phyloP scores from a whole-genome alignment of 1,140 invertebrate genomes.

The Pachypsylla venusta region DNA sequence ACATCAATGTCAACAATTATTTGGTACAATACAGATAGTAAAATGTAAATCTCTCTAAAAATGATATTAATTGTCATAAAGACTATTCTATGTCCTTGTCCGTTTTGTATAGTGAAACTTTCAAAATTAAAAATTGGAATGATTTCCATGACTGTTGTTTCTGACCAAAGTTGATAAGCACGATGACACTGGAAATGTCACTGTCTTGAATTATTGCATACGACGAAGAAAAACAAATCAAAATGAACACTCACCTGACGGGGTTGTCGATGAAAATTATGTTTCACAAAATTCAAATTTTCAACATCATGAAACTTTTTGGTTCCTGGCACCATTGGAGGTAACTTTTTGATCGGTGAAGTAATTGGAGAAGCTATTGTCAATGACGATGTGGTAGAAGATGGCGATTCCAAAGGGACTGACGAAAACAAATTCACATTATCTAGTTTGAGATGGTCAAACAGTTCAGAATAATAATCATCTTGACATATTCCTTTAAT shows the following conservation, averaged over 20 bases:
- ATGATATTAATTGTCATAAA: too few relatives aligned
- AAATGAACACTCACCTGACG: slow-evolving; percentile 5
- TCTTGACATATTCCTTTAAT: background rate
- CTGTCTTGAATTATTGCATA: too few relatives aligned
- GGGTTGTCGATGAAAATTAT: slow-evolving; percentile 1
- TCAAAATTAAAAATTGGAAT: too few relatives aligned
- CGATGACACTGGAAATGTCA: too few relatives aligned
- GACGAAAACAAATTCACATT: background rate
- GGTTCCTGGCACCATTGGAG: slow-evolving; percentile 3
- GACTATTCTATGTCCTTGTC: too few relatives aligned
- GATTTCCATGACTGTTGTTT: too few relatives aligned
- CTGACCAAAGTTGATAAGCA: too few relatives aligned
- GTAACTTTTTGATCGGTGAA: background rate
- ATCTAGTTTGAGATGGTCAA: background rate
- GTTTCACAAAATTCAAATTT: background rate
- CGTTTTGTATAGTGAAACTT: too few relatives aligned
- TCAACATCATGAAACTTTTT: slow-evolving; percentile 4
- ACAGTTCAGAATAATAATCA: slow-evolving; percentile 6
- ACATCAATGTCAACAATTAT: too few relatives aligned
- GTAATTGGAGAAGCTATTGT: background rate
- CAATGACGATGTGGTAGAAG: background rate
- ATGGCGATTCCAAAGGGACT: background rate
- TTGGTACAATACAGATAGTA: too few relatives aligned
- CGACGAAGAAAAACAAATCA: too few relatives aligned
- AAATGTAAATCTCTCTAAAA: too few relatives aligned